These are phyloP conservation scores for Gnathonemus echidnorhynchus DNA, from an alignment of 2,113 vertebrate species.

Conservation along the genomic window DNA sequence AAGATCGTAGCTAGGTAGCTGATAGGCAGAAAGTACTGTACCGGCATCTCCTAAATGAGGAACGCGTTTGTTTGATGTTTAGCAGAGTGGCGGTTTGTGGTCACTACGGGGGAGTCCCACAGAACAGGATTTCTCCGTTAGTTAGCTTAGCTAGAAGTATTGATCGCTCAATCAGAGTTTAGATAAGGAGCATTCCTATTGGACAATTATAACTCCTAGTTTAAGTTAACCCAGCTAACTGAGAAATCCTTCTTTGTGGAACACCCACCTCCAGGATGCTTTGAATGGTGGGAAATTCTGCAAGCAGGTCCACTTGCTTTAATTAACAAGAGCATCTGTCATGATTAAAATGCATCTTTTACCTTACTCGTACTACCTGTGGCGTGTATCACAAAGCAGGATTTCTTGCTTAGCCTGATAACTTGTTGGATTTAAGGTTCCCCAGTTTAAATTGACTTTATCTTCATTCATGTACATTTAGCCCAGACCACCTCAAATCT, in stretches of 20 bases:
- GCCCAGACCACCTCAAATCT: not conserved
- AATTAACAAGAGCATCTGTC: not conserved
- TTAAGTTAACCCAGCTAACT: not conserved
- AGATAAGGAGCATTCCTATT: not conserved
- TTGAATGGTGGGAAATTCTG: not conserved
- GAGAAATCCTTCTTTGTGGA: not conserved
- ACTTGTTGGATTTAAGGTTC: not conserved
- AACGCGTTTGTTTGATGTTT: not conserved
- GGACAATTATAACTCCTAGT: not conserved
- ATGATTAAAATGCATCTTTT: not conserved
- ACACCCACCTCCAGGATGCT: not conserved
- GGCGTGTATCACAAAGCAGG: not conserved
- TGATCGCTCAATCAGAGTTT: not conserved
- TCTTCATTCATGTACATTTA: not conserved
- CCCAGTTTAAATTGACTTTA: not conserved
- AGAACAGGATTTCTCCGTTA: not conserved
- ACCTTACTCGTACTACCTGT: not conserved
- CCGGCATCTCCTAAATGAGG: not conserved
- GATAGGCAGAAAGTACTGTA: not conserved
- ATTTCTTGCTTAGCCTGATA: not conserved
- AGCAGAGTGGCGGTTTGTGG: not conserved
- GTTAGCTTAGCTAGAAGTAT: not conserved
- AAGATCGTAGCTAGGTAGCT: not conserved
- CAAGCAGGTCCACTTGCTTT: not conserved
- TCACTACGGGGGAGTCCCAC: not conserved